These are phyloP conservation scores for Diogma glabrata DNA, from an alignment of 2,888 invertebrate species.

Conservation along the genomic window DNA sequence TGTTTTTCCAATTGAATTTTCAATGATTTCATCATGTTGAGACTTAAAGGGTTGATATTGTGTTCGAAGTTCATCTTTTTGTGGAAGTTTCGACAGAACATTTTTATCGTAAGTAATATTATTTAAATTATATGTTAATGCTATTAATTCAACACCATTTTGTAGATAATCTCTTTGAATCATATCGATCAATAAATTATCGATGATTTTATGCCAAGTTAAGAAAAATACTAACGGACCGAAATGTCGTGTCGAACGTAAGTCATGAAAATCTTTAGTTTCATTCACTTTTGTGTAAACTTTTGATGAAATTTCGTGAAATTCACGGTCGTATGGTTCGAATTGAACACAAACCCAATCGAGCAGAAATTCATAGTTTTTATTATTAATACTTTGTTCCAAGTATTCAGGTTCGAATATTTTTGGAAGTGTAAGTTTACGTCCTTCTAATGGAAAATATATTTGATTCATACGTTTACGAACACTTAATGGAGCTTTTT, in stretches of 20 bases:
- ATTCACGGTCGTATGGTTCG: conserved; percentile 83
- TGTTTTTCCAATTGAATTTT: conserved; percentile 42
- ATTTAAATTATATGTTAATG: conserved; percentile 45
- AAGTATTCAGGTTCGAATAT: conserved; percentile 67
- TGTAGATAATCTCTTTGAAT: conserved; percentile 47
- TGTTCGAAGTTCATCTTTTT: conserved; percentile 14
- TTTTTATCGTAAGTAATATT: conserved; percentile 29
- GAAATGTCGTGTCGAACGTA: conserved; percentile 88
- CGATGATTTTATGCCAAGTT: conserved; percentile 67
- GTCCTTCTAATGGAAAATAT: conserved; percentile 71
- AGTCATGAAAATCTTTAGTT: conserved; percentile 51
- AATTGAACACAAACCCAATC: conserved; percentile 85
- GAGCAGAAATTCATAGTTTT: conserved; percentile 75
- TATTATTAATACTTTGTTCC: conserved; percentile 55
- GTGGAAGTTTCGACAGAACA: conserved; percentile 18
- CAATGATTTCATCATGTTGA: conserved; percentile 40
- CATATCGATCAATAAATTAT: conserved; percentile 64
- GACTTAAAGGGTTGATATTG: conserved; percentile 20
- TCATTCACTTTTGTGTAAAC: conserved; percentile 69
- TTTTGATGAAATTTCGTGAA: conserved; percentile 58
- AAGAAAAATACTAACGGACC: conserved; percentile 84
- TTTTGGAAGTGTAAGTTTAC: conserved; percentile 54
- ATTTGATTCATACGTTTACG: conserved; percentile 73
- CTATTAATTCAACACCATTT: conserved; percentile 43
- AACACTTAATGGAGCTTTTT: conserved; percentile 64